A percentile compares a stretch with the other conserved stretches of the same genome.
phyloP scores from a whole-genome alignment of 2,113 vertebrate genomes.

The Crotalus helleri region DNA sequence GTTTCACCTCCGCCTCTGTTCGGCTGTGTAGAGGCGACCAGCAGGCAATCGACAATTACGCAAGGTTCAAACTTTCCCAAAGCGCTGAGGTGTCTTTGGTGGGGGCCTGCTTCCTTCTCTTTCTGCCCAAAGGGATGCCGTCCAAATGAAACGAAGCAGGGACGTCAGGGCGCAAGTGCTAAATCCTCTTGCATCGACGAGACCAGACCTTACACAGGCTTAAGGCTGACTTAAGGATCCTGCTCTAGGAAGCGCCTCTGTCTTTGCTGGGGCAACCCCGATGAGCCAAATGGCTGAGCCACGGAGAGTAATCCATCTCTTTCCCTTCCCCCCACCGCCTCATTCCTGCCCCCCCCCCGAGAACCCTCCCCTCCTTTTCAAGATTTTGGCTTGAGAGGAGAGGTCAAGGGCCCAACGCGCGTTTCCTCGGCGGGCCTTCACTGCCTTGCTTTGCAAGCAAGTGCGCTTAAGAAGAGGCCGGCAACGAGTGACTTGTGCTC shows the following conservation, averaged over 20 bases:
- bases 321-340: fast-evolving
- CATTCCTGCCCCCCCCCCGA: not conserved
- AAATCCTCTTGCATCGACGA: not conserved
- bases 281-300: not conserved
- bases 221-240: not conserved
- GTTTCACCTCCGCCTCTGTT: not conserved
- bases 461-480: not conserved
- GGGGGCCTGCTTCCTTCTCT: not conserved
- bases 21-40: not conserved
- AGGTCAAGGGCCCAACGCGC: not conserved
- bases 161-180: not conserved
- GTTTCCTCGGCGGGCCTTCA: not conserved
- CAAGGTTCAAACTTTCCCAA: not conserved
- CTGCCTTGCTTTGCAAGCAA: not conserved
- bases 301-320: not conserved
- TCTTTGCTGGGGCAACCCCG: not conserved
- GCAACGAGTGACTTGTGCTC: not conserved
- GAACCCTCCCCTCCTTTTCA: not conserved
- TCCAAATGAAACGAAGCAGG: not conserved
- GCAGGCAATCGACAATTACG: not conserved
- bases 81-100: not conserved
- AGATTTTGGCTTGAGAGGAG: slow-evolving; percentile 26
- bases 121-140: not conserved
- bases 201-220: not conserved
- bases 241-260: not conserved